Evolutionary conservation across 2,797 vertebrate species (phyloP).

Genomic region (Astyanax mexicanus): DNA sequence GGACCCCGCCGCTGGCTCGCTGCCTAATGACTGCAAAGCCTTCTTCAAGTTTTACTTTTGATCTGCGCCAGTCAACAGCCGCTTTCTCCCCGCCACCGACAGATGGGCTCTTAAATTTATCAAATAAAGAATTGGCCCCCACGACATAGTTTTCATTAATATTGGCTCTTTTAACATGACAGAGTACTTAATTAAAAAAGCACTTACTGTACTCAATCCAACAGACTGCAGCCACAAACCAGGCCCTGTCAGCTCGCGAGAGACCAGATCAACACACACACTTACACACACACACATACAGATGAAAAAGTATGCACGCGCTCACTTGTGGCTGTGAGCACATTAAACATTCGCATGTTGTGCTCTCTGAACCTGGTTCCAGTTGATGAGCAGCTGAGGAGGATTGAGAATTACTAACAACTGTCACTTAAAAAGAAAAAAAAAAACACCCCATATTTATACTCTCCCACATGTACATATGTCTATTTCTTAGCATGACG

Average conservation of each 20-base stretch:
- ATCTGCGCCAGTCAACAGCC: slow-evolving; percentile 62
- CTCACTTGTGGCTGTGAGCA: neutral
- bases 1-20: slow-evolving; percentile 55
- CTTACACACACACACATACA: neutral
- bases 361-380: neutral
- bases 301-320: slow-evolving; percentile 10
- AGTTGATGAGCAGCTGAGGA: neutral
- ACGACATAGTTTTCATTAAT: slow-evolving; percentile 65
- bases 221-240: slow-evolving; percentile 41
- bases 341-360: slow-evolving; percentile 18
- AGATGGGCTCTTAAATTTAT: slow-evolving; percentile 69
- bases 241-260: slow-evolving; percentile 20
- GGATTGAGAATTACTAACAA: too few relatives aligned
- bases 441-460: too few relatives aligned
- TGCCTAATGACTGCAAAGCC: slow-evolving; percentile 67
- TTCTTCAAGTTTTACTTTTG: slow-evolving; percentile 64
- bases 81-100: slow-evolving; percentile 59
- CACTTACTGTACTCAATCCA: slow-evolving; percentile 55
- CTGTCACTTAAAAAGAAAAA: too few relatives aligned
- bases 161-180: slow-evolving; percentile 65
- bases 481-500: too few relatives aligned
- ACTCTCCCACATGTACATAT: too few relatives aligned
- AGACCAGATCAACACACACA: neutral
- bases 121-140: slow-evolving; percentile 68
- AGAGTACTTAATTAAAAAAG: slow-evolving; percentile 65